Evolutionary conservation across 2,113 vertebrate genomes (phyloP), one percentile per base, ranked within the genome.

Genomic region (Odobenus rosmarus): DNA sequence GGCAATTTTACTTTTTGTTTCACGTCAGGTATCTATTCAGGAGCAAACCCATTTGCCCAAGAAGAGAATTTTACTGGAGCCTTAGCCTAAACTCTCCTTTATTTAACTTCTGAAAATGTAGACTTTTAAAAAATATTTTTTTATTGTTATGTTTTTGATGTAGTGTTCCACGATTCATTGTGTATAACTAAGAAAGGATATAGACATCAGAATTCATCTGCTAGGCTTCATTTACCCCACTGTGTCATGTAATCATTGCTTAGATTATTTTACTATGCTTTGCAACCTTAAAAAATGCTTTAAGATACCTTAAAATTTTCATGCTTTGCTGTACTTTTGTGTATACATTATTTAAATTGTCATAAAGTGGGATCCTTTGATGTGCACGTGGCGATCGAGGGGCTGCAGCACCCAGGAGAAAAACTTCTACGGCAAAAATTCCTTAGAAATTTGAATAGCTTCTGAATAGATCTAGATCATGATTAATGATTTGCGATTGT

Each of bases 181-280:
- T 46, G 8, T 46, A 46, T 46, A 46, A 92, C 76, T 85, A 90
- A 97, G 96, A 98, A 98, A 97, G 93, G 85, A 96, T 97, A 95
- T 95, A 93, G 5, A 59, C 42, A 74, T 87, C 59, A 96, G 98
- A 91, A 97, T 93, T 98, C 97, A 96, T 97, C 97, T 94, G 97
- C 77, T 96, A 90, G 95, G 86, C 76, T 98, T 98, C 97, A 96
- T 98, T 98, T 96, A 97, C 95, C 93, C 95, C 18, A 59, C 91
- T 71, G 96, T 96, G 97, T 97, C 96, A 95, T 77, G 53, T 98
- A 98, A 98, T 98, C 98, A 98, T 98, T 98, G 97, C 96, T 97
- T 96, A 98, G 98, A 98, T 98, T 97, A 98, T 96, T 98, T 98
- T 98, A 98, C 98, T 98, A 97, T 98, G 88, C 95, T 98, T 95